Evolutionary conservation across 2,113 vertebrate species (phyloP).

Genomic region (Xiphorhynchus elegans): DNA sequence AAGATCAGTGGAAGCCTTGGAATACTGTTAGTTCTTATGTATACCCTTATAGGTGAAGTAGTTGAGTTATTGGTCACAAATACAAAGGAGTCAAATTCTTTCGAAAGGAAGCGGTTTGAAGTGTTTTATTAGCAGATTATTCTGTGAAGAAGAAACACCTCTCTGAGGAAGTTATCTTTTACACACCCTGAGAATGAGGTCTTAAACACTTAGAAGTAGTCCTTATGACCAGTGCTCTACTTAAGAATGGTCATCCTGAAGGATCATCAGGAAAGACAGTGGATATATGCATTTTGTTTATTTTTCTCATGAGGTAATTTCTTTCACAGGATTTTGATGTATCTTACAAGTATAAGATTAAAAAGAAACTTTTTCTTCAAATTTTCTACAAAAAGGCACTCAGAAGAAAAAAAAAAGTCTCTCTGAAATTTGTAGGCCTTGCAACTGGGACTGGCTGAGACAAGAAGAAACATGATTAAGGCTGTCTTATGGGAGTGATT

Average conservation of each 20-base stretch:
- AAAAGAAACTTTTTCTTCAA: not conserved
- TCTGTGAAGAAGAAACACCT: not conserved
- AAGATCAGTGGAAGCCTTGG: not conserved
- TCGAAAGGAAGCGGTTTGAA: not conserved
- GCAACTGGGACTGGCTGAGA: not conserved
- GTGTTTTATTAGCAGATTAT: not conserved
- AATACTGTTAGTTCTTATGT: not conserved
- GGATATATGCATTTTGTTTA: not conserved
- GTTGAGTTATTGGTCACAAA: not conserved
- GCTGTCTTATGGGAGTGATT: not conserved
- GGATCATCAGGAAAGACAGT: not conserved
- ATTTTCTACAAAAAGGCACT: not conserved
- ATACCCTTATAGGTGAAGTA: not conserved
- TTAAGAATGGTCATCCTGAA: not conserved
- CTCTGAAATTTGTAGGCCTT: not conserved
- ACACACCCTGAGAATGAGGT: not conserved
- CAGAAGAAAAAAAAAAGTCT: not conserved
- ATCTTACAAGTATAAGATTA: not conserved
- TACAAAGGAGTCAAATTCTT: not conserved
- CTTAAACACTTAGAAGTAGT: not conserved
- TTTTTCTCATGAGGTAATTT: not conserved
- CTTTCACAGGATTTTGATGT: accelerated
- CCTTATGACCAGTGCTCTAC: not conserved
- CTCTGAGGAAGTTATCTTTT: not conserved
- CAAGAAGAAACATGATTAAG: not conserved